These are phyloP conservation scores for Lynx canadensis DNA, from an alignment of 2,113 vertebrate genomes.

Conservation along the genomic window DNA sequence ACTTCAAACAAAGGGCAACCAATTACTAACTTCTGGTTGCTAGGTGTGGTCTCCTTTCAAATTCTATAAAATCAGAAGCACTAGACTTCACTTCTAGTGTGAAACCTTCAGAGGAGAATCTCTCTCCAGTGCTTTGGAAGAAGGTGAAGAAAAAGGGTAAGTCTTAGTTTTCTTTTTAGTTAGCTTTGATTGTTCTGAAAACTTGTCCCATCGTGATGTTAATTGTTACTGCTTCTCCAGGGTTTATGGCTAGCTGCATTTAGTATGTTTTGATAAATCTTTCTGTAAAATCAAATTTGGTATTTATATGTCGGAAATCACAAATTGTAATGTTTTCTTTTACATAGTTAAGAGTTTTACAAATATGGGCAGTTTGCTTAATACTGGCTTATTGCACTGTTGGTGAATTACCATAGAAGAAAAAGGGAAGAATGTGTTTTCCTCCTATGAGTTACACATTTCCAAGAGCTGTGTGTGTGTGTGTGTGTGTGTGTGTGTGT, in stretches of 20 bases:
- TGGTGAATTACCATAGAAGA: slow-evolving; percentile 41
- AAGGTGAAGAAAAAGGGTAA: slow-evolving; percentile 75
- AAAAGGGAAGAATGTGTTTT: slow-evolving; percentile 41
- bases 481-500: not conserved
- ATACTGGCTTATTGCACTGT: not conserved
- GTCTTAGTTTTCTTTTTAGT: slow-evolving; percentile 39
- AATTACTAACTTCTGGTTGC: slow-evolving; percentile 82
- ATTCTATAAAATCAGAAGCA: slow-evolving; percentile 78
- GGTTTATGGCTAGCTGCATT: not conserved
- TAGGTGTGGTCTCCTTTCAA: slow-evolving; percentile 82
- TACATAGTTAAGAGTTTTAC: not conserved
- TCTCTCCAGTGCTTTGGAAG: not conserved
- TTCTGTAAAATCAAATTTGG: not conserved
- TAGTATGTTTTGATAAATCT: not conserved
- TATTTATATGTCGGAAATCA: not conserved
- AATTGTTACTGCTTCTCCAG: not conserved
- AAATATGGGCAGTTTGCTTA: not conserved
- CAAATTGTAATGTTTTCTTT: not conserved
- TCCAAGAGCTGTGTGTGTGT: not conserved
- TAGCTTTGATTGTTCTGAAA: not conserved
- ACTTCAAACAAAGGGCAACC: slow-evolving; percentile 62
- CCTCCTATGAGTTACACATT: not conserved
- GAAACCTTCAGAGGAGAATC: not conserved
- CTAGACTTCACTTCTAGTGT: not conserved
- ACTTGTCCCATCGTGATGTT: slow-evolving; percentile 2